Conservation (phyloP, 2,888 invertebrate species). For the Mythimna ferrago region DNA sequence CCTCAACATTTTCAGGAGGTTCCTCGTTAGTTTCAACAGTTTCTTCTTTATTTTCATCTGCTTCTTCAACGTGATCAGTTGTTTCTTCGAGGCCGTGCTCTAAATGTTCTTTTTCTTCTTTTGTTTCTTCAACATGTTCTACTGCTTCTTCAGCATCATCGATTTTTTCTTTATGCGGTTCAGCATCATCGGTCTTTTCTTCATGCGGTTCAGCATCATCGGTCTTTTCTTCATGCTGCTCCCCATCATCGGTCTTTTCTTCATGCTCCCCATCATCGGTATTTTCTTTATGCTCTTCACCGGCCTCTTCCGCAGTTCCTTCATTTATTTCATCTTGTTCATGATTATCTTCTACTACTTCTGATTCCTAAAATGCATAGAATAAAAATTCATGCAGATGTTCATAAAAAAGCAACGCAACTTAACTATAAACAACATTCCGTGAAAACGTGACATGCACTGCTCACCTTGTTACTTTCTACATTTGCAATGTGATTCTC, state of each 20-base stretch:
- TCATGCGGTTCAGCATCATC: conserved; percentile 25
- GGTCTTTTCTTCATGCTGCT: no score
- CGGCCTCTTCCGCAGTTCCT: conserved; percentile 42
- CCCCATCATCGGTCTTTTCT: no score
- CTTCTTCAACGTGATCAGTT: conserved; percentile 34
- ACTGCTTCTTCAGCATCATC: conserved; percentile 44
- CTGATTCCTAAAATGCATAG: conserved; percentile 84
- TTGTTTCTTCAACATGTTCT: conserved; percentile 54
- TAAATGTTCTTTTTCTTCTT: conserved; percentile 1
- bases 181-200: conserved; percentile 32
- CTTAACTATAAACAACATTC: conserved; percentile 77
- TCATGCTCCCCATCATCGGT: conserved; percentile 13
- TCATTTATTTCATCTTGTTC: conserved; percentile 45
- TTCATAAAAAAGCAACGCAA: conserved; percentile 86
- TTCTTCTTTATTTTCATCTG: conserved; percentile 42
- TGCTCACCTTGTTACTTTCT: conserved; percentile 80
- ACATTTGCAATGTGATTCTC: conserved; percentile 64
- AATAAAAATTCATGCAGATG: conserved; percentile 86
- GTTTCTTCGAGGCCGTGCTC: conserved; percentile 10
- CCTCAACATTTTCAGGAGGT: neutral
- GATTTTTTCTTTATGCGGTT: conserved; percentile 27
- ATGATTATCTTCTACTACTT: conserved; percentile 64
- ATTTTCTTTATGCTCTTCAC: conserved; percentile 54
- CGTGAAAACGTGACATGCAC: conserved; percentile 75
- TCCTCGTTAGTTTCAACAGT: neutral